Percentiles rank a stretch among this genome's conserved stretches.
These are phyloP conservation scores for Siphlonurus alternatus DNA, from an alignment of 2,888 invertebrate species.

Conservation along the genomic window DNA sequence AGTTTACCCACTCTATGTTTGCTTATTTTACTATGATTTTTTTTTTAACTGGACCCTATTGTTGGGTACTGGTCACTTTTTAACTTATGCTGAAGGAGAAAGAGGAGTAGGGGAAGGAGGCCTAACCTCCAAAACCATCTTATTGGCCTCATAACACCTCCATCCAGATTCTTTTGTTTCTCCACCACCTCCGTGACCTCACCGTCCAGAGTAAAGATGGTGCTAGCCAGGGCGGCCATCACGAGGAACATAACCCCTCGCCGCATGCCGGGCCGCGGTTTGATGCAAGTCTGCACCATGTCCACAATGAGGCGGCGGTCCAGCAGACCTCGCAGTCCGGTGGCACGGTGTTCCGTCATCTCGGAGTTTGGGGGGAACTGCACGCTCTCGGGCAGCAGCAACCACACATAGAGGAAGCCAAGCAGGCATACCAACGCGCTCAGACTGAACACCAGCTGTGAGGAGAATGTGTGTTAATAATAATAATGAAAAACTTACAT, in stretches of 20 bases:
- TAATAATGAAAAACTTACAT: neutral
- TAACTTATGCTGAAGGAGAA: no score
- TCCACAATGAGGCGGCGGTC: conserved; percentile 34
- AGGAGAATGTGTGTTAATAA: neutral
- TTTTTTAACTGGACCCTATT: no score
- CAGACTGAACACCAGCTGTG: conserved; percentile 27
- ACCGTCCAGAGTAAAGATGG: neutral
- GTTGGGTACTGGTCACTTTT: no score
- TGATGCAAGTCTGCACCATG: conserved; percentile 38
- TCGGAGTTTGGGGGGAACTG: conserved; percentile 8
- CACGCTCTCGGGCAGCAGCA: conserved; percentile 36
- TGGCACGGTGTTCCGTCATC: neutral
- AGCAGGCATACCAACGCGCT: conserved; percentile 28
- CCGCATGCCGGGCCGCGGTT: conserved; percentile 35
- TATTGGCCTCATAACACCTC: no score
- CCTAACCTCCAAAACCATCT: no score
- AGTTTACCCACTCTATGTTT: no score
- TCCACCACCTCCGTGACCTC: no score
- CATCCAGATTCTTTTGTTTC: no score
- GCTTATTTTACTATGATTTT: no score
- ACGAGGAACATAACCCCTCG: conserved; percentile 34
- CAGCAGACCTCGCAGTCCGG: conserved; percentile 27
- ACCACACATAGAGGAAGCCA: conserved; percentile 31
- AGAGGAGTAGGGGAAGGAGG: no score
- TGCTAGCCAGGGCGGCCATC: conserved; percentile 22